Percentiles rank a stretch among this genome's conserved stretches.
Evolutionary conservation across 2,797 vertebrate genomes (phyloP).

Genomic region (Mormyrops attenuatus): DNA sequence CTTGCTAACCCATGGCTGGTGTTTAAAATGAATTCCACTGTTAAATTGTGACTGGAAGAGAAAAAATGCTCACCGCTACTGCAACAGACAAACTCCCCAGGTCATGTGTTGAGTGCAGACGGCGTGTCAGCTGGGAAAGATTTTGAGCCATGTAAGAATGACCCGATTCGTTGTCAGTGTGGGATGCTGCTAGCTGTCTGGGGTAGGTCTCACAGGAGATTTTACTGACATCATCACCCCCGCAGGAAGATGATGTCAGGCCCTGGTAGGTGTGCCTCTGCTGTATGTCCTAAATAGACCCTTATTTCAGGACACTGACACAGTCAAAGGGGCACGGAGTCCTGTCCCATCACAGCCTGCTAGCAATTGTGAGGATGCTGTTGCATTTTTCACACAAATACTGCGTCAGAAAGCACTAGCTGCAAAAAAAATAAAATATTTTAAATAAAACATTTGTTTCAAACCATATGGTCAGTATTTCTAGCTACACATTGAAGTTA

Average conservation of each 20-base stretch:
- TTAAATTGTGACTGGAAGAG: neutral
- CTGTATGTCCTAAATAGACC: neutral
- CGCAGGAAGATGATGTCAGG: neutral
- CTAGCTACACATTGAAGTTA: neutral
- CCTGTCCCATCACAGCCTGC: neutral
- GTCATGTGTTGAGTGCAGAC: neutral
- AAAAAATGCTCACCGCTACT: neutral
- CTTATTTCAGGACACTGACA: neutral
- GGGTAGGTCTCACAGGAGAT: neutral
- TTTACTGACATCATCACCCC: neutral
- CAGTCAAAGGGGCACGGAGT: neutral
- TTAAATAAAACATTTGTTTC: neutral
- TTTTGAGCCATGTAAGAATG: neutral
- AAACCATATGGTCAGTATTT: neutral
- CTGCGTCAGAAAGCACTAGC: neutral
- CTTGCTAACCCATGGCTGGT: neutral
- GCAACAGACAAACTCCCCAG: neutral
- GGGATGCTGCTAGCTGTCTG: neutral
- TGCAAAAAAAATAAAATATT: neutral
- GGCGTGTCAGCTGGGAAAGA: neutral
- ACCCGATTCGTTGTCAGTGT: neutral
- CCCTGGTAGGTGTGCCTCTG: neutral
- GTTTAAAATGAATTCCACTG: neutral
- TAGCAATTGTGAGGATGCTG: neutral
- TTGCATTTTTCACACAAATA: neutral